phyloP scores from a whole-genome alignment of 2,797 vertebrate genomes.

The Prunella strophiata region DNA sequence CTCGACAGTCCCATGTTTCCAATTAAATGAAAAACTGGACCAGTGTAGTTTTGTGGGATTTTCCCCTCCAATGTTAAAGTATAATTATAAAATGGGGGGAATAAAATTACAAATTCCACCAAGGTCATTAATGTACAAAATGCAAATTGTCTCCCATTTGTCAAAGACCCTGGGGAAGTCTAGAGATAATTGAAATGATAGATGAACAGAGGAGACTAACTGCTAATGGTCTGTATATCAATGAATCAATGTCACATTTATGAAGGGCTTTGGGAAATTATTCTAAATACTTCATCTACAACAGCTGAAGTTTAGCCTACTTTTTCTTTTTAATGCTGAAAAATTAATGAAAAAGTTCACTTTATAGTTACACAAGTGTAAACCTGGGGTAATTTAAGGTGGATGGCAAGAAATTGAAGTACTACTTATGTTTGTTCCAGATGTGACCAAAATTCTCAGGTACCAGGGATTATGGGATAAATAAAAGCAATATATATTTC shows the following conservation, averaged over 20 bases:
- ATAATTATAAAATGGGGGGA: conserved; percentile 14
- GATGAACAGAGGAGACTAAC: conserved; percentile 76
- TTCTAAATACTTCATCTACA: conserved; percentile 72
- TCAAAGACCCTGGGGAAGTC: conserved; percentile 75
- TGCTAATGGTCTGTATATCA: conserved; percentile 77
- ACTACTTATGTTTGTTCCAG: not conserved
- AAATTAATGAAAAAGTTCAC: conserved; percentile 37
- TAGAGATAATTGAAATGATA: conserved; percentile 80
- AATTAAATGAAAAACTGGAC: not conserved
- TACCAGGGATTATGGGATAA: not conserved
- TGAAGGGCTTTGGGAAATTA: conserved; percentile 73
- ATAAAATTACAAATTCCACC: conserved; percentile 65
- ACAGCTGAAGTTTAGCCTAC: conserved; percentile 68
- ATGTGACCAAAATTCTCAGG: not conserved
- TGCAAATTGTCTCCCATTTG: conserved; percentile 78
- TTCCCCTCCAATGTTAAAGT: not conserved
- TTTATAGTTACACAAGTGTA: not conserved
- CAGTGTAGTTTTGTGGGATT: not conserved
- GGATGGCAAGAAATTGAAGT: not conserved
- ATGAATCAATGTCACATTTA: conserved; percentile 80
- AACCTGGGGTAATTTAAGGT: not conserved
- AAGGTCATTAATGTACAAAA: conserved; percentile 77
- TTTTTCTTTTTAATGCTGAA: conserved; percentile 49
- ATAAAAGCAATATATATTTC: not conserved
- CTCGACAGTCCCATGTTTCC: not conserved